Base-by-base conservation (phyloP, 2,888 invertebrate genomes). In the Melinaea marsaeus region DNA sequence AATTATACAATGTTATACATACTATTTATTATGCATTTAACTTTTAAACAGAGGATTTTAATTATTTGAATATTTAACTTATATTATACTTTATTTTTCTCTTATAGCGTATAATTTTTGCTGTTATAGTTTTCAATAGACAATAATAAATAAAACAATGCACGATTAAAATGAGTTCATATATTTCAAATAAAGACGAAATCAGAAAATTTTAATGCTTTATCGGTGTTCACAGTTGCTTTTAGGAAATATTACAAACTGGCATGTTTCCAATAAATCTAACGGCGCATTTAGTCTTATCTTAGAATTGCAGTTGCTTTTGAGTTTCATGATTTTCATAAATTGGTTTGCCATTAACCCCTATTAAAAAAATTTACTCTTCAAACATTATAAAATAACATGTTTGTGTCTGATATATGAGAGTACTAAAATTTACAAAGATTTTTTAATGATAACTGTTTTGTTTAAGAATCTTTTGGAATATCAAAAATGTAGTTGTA, bases 181-280 rank as follows among this genome's bases (percentile, higher is more conserved):
- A 22, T 22, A 22, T 22, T 22, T 22, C 22, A 22, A 22, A 22
- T 22, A 22, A 22, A 22, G 22, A 22, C 22, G 22, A 22, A 65
- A 65, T 59, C 61, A 48, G 62, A 60, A 55, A 68, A 65, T 71
- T 68, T 69, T 67, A 63, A 65, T 64, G 60, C 66, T 57, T 69
- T 71, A 71, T 69, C 69, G 60, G 64, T 68, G 64, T 60, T 65
- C 68, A 66, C 69, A 66, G 69, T 65, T 68, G 62, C 66, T 69
- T 67, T 66, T 64, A 70, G 69, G 68, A 66, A 60, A 62, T 64
- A 69, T 69, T 69, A 66, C 68, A 46, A 55, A 51, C 59, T 72
- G 71, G 71, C 71, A 64, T 34, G 47, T 61, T 63, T 71, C 71
- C 71, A 72, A 67, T 70, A 51, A 51, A 6, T 51, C 51, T 51